These are phyloP conservation scores for Lumbricus terrestris DNA, from an alignment of 2,888 invertebrate species.

Conservation along the genomic window DNA sequence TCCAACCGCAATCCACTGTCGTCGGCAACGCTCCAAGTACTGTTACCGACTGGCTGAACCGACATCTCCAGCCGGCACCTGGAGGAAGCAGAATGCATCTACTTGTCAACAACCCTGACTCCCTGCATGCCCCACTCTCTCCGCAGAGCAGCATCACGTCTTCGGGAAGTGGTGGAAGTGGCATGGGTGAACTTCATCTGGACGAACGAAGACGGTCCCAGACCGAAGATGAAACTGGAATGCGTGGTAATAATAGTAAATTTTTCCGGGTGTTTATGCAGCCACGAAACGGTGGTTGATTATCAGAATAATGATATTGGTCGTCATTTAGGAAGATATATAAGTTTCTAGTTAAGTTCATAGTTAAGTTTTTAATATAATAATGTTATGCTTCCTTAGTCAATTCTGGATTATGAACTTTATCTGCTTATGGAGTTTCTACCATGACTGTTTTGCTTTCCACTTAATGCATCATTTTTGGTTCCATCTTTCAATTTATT, in stretches of 20 bases:
- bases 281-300: neutral
- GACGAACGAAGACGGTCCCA: constrained; percentile 42
- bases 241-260: constrained; percentile 63
- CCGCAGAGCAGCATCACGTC: constrained; percentile 68
- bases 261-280: neutral
- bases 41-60: constrained; percentile 39
- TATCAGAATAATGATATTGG: neutral
- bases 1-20: neutral
- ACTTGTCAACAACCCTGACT: constrained; percentile 59
- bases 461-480: too few species aligned
- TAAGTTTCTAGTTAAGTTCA: neutral
- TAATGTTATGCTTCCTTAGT: too few species aligned
- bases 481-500: too few species aligned
- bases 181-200: constrained; percentile 42
- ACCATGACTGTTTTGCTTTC: too few species aligned
- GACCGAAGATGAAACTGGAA: constrained; percentile 60
- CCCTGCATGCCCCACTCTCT: constrained; percentile 68
- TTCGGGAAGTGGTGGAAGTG: constrained; percentile 68
- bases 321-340: neutral
- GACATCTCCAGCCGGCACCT: constrained; percentile 5
- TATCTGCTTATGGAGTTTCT: too few species aligned
- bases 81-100: constrained; percentile 5
- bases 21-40: neutral
- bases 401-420: too few species aligned
- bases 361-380: too few species aligned